Evolutionary conservation across 1,140 invertebrate genomes (phyloP), one percentile per base, ranked within the genome.

Genomic region (Drosophila punjabiensis): DNA sequence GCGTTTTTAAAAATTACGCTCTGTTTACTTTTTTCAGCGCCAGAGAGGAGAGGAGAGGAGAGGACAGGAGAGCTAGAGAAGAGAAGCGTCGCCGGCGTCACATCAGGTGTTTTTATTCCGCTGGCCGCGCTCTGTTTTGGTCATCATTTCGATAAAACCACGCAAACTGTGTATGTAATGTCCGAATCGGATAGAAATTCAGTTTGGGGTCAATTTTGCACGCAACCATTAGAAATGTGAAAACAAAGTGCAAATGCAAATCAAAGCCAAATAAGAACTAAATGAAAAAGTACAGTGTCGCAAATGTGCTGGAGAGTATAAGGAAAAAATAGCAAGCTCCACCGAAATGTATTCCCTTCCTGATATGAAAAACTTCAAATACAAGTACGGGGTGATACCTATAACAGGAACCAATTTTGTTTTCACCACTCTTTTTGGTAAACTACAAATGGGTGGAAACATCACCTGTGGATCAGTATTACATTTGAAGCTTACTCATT

Each of bases 1-100:
- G 64, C 79, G 87, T 79, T 90, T 84, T 86, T 82, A 67, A 76
- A 90, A 89, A 90, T 86, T 89, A 79, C 86, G 86, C 86, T 90
- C 86, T 90, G 86, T 90, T 90, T 90, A 90, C 86, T 74, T 90
- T 90, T 89, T 89, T 81, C 71, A 75, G 55, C 16, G n/a, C 32
- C 52, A 63, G 55, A 70, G 33, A 78, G 56, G 48, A 74, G 80
- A 74, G 68, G 66, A 70, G 66, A 55, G 39, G 30, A 66, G 33
- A 24, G 30, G 48, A 37, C 3, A 47, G 58, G 28, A 61, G 58
- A 61, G 39, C 58, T 56, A 47, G 58, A 45, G 58, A 61, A 45
- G 65, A 71, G 76, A 71, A 76, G 76, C 81, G 53, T 37, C 74
- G 83, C 83, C 80, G 78, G 80, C 87, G 68, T 74, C 70, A 48